Percentiles rank a stretch among this genome's conserved stretches.
These are phyloP conservation scores for Neuroterus valhalla DNA, from an alignment of 1,140 invertebrate species.

Conservation along the genomic window DNA sequence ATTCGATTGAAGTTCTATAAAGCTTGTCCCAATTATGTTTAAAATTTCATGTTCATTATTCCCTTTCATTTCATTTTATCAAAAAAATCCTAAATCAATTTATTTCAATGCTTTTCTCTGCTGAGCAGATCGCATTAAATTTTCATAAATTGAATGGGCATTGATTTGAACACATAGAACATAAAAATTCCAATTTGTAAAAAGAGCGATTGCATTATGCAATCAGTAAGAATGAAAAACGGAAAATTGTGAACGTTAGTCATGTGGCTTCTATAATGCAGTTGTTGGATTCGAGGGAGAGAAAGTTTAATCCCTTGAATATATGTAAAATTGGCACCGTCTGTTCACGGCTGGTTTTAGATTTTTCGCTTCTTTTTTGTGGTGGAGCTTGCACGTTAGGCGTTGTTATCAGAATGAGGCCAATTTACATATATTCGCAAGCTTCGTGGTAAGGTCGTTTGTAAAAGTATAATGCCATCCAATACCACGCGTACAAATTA, in stretches of 20 bases:
- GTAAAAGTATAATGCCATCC: conserved; percentile 23
- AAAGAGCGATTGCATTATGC: background rate
- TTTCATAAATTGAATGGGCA: too few relatives aligned
- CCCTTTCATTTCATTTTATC: too few relatives aligned
- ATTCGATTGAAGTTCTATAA: too few relatives aligned
- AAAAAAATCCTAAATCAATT: too few relatives aligned
- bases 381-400: conserved; percentile 34
- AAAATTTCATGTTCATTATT: too few relatives aligned
- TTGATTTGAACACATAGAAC: too few relatives aligned
- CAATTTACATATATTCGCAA: conserved; percentile 49
- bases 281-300: background rate
- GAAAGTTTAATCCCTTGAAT: conserved; percentile 26
- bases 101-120: too few relatives aligned
- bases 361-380: conserved; percentile 31
- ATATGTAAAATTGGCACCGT: conserved; percentile 53
- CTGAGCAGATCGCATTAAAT: too few relatives aligned
- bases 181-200: background rate
- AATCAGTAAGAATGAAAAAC: background rate
- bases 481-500: conserved; percentile 38
- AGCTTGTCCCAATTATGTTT: too few relatives aligned
- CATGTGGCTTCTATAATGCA: conserved; percentile 4
- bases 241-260: background rate
- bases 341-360: conserved; percentile 39
- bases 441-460: conserved; percentile 28
- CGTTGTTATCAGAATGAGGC: conserved; percentile 47